A percentile compares a stretch with the other conserved stretches of the same genome.
Conservation (phyloP, 2,113 vertebrate genomes). For the Chloebia gouldiae region DNA sequence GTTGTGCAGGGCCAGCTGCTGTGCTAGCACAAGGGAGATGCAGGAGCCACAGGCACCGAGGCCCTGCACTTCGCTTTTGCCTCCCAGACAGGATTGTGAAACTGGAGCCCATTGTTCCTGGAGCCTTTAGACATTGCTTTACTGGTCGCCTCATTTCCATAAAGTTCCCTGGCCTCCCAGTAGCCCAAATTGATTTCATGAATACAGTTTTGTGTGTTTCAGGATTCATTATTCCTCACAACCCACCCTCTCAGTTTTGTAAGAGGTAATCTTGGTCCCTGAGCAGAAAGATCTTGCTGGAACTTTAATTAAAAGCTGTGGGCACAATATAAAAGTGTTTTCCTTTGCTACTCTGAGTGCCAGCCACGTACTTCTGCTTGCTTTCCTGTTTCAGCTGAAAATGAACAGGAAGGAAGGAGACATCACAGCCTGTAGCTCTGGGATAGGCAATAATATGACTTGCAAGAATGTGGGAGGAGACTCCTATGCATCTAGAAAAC, state of each 20-base stretch:
- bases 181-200: not conserved
- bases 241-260: not conserved
- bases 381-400: not conserved
- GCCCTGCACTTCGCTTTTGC: rapidly evolving
- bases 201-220: not conserved
- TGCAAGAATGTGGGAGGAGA: not conserved
- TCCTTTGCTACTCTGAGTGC: not conserved
- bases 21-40: not conserved
- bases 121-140: not conserved
- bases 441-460: not conserved
- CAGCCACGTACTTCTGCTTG: not conserved
- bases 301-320: constrained; percentile 26
- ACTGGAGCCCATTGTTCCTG: not conserved
- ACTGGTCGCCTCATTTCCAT: not conserved
- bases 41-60: rapidly evolving
- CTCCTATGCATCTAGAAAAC: not conserved
- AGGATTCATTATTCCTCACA: not conserved
- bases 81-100: not conserved
- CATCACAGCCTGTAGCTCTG: not conserved
- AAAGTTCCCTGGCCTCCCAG: constrained; percentile 6
- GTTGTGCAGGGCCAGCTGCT: not conserved
- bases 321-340: not conserved
- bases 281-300: not conserved
- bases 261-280: not conserved
- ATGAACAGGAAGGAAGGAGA: not conserved